Evolutionary conservation across 2,888 invertebrate genomes (phyloP), one percentile per base, ranked within the genome.

Genomic region (Apoda limacodes): DNA sequence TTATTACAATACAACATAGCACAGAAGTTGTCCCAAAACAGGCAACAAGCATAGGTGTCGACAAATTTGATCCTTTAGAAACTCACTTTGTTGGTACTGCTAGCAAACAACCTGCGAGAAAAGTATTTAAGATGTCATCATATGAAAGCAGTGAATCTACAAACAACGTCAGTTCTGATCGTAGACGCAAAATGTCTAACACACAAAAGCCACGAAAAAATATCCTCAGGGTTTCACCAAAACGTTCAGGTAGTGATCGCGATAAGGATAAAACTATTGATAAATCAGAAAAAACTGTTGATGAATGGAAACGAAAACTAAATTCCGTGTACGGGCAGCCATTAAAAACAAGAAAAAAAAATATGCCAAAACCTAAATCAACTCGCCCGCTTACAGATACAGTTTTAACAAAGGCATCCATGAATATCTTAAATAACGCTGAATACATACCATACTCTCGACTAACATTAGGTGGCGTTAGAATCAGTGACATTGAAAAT

Each of bases 391-490:
- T 15, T 17, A 7, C 7, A 17, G 7, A 17, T 17, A 17, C 17
- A 17, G 17, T 30, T n/a, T n/a, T n/a, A n/a, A n/a, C n/a, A n/a
- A n/a, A n/a, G n/a, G n/a, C n/a, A n/a, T n/a, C n/a, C n/a, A n/a
- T n/a, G n/a, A n/a, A n/a, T n/a, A 13, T 32, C 2, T 43, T 62
- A 12, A 72, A 71, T 39, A 71, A 69, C 36, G 37, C 52, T 9
- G 69, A 74, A 27, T 82, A 82, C 42, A 75, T 82, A 45, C 82
- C 82, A 1, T 82, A 82, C 51, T 64, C 76, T 7, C 60, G 74
- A 46, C 51, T 82, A 35, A 82, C 81, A 9, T 40, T 82, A 40
- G 82, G 82, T 11, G 82, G 81, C 26, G 70, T 62, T 6, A 60
- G 50, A 42, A 62, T 63, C 2, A 68, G 70, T 45, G 78, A 80